Percentiles rank a stretch among this genome's conserved stretches.
phyloP scores from a whole-genome alignment of 1,140 invertebrate species.

The Ptiloglossa arizonensis region DNA sequence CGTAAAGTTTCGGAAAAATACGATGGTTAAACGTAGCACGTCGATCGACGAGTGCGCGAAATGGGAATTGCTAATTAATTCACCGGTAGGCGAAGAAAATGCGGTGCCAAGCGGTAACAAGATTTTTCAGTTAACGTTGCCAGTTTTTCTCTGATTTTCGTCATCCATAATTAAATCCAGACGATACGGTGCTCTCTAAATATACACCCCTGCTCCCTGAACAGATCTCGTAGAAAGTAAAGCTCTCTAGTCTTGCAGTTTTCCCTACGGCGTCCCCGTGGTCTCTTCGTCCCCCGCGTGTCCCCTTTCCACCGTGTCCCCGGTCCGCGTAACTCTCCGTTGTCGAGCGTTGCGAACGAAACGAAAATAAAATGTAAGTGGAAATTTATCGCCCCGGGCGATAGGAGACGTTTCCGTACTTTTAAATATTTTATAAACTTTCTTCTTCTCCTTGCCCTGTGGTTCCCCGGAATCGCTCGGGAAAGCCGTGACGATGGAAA shows the following conservation, averaged over 20 bases:
- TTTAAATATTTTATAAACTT: constrained; percentile 83
- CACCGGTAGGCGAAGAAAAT: no score
- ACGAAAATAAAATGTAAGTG: constrained; percentile 83
- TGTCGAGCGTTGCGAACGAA: constrained; percentile 75
- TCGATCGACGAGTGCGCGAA: no score
- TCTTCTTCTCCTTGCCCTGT: constrained; percentile 69
- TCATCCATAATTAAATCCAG: constrained; percentile 32
- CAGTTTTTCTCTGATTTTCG: constrained; percentile 12
- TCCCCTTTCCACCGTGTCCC: constrained; percentile 46
- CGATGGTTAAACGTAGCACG: no score
- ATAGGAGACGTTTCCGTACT: constrained; percentile 82
- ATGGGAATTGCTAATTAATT: no score
- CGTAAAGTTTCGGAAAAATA: no score
- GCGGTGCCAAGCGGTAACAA: no score
- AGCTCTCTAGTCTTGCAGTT: constrained; percentile 39
- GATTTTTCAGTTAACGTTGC: background rate
- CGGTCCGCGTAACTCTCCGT: constrained; percentile 64
- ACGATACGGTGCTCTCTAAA: constrained; percentile 35
- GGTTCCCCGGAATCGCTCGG: constrained; percentile 46
- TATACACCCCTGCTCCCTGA: constrained; percentile 14
- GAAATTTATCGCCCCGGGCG: constrained; percentile 81
- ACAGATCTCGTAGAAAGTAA: constrained; percentile 54
- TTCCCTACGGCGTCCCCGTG: constrained; percentile 60
- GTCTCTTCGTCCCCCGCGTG: constrained; percentile 45
- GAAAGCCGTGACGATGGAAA: constrained; percentile 58